Evolutionary conservation across 2,888 invertebrate species (phyloP), one percentile per base, ranked within the genome.

Genomic region (Oligia latruncula): DNA sequence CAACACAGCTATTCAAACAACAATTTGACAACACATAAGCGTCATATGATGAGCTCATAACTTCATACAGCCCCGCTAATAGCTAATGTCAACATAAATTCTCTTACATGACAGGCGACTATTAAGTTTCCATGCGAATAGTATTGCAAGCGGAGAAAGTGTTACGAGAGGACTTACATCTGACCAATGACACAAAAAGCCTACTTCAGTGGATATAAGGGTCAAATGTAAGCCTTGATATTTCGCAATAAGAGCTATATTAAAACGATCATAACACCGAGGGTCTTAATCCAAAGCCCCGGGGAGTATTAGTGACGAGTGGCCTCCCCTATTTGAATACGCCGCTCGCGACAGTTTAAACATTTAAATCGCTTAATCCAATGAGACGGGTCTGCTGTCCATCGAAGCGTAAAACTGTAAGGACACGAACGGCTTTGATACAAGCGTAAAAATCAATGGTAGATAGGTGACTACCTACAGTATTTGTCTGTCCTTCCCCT

Each of bases 291-390:
- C 82, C 88, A 84, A 86, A 86, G 89, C 91, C 91, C 89, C 90
- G 83, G 88, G 89, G 90, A 90, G 91, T 88, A 92, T 93, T 92
- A 93, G 92, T 90, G 92, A 86, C 92, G 92, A 90, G 91, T 92
- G 90, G 89, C 91, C 92, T 91, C 93, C 94, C 95, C 93, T 92
- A 90, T 94, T 93, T 93, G 91, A 92, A 91, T 91, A 91, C 90
- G 86, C 89, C 87, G 90, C 92, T 91, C 86, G 88, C 91, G 92
- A 92, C 93, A 92, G 93, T 95, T 95, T 93, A 94, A 95, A 94
- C 93, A 93, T 93, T 92, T 92, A 94, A 95, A 95, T 94, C 94
- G 93, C 92, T 93, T 96, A 96, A 96, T 96, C 95, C 95, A 93
- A 96, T 96, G 92, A 95, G 93, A 91, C 93, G 91, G 92, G 91